These are phyloP conservation scores for Campoplex nolae DNA, from an alignment of 2,888 invertebrate genomes.

Conservation along the genomic window DNA sequence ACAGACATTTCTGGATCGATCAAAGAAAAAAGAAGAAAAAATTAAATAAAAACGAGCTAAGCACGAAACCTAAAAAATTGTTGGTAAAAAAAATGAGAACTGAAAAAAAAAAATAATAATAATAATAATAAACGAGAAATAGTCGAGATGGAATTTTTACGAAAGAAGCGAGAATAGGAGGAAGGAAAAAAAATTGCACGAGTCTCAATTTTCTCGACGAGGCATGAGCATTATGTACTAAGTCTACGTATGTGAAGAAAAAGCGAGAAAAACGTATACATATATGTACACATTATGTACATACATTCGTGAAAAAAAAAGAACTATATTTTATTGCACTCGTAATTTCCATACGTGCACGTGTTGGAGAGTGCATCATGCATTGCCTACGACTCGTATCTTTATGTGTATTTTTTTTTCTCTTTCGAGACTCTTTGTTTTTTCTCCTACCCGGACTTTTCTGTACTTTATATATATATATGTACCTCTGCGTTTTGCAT, in stretches of 20 bases:
- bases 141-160: slow-evolving; percentile 26
- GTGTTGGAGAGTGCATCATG: slow-evolving; percentile 39
- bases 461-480: slow-evolving; percentile 18
- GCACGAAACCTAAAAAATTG: slow-evolving; percentile 9
- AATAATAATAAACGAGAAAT: slow-evolving; percentile 2
- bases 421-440: slow-evolving; percentile 1
- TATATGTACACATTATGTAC: neutral
- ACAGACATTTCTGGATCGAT: slow-evolving; percentile 52
- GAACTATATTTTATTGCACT: slow-evolving; percentile 68
- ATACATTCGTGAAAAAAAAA: slow-evolving; percentile 21
- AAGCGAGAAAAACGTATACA: slow-evolving; percentile 2
- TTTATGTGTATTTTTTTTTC: slow-evolving; percentile 25
- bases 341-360: slow-evolving; percentile 68
- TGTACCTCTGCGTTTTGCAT: slow-evolving; percentile 15
- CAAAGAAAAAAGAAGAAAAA: neutral
- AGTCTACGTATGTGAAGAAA: slow-evolving; percentile 43
- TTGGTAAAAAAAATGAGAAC: slow-evolving; percentile 17
- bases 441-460: slow-evolving; percentile 18
- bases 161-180: slow-evolving; percentile 19
- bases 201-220: slow-evolving; percentile 58
- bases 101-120: slow-evolving; percentile 10
- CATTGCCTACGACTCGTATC: slow-evolving; percentile 18
- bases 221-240: slow-evolving; percentile 30
- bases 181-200: slow-evolving; percentile 28
- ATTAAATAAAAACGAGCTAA: neutral